A percentile compares a stretch with the other conserved stretches of the same genome.
These are phyloP conservation scores for Dermatophagoides farinae DNA, from an alignment of 1,140 invertebrate species.

Conservation along the genomic window DNA sequence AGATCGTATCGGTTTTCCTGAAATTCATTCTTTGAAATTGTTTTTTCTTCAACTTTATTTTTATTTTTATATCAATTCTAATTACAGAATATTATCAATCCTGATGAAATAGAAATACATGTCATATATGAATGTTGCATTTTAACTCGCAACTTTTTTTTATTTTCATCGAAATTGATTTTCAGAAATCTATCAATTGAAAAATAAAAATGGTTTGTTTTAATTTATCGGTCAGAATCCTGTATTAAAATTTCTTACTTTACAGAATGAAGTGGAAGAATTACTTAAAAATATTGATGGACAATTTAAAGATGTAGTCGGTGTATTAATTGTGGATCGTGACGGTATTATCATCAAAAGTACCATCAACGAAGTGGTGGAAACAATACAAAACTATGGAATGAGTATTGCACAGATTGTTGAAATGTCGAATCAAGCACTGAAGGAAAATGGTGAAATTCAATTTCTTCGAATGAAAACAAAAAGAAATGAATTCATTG, in stretches of 20 bases:
- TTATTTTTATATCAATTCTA: no score
- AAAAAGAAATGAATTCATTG: constrained; percentile 16
- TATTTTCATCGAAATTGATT: not conserved
- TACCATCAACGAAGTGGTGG: constrained; percentile 7
- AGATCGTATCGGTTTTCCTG: no score
- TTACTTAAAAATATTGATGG: constrained; percentile 13
- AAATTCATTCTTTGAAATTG: no score
- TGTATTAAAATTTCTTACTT: not conserved
- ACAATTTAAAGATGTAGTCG: constrained; percentile 13
- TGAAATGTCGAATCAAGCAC: constrained; percentile 11
- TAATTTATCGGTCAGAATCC: not conserved
- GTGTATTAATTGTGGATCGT: constrained; percentile 12
- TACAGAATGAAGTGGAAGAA: constrained; percentile 15
- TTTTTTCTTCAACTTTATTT: no score
- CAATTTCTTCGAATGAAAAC: constrained; percentile 16
- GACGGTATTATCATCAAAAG: constrained; percentile 13
- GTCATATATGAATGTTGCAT: not conserved
- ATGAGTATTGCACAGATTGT: constrained; percentile 13
- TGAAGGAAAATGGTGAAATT: constrained; percentile 17
- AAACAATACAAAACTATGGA: constrained; percentile 3
- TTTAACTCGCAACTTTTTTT: not conserved
- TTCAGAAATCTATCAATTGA: not conserved
- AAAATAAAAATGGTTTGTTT: not conserved
- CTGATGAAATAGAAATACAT: not conserved
- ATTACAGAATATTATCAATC: no score